Percentiles rank a stretch among this genome's conserved stretches.
Conservation (phyloP, 2,888 invertebrate genomes). For the Protodeltote pygarga region DNA sequence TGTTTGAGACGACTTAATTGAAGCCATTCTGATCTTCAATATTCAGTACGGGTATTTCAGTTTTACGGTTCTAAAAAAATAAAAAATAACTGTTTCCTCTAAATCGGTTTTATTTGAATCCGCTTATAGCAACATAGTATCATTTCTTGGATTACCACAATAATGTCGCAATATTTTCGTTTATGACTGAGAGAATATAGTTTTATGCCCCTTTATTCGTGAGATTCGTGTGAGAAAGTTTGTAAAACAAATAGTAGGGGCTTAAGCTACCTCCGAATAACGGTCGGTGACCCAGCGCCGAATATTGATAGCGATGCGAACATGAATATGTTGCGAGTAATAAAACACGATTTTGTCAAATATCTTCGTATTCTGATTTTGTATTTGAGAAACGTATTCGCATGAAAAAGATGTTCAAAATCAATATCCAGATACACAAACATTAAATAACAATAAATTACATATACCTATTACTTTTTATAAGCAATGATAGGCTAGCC, state of each 20-base stretch:
- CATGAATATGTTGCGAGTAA: slow-evolving; percentile 44
- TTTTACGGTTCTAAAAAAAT: slow-evolving; percentile 18
- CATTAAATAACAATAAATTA: too few relatives aligned
- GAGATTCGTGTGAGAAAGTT: slow-evolving; percentile 6
- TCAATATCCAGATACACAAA: background rate
- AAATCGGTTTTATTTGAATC: slow-evolving; percentile 17
- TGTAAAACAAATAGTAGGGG: slow-evolving; percentile 27
- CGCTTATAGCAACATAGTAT: slow-evolving; percentile 11
- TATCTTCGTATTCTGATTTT: slow-evolving; percentile 12
- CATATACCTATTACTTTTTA: too few relatives aligned
- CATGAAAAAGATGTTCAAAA: background rate
- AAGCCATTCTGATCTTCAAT: slow-evolving; percentile 9
- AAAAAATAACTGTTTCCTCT: slow-evolving; percentile 11
- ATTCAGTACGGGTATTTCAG: slow-evolving; percentile 7
- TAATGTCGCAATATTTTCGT: background rate
- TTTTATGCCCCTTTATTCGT: background rate
- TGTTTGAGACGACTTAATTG: slow-evolving; percentile 2
- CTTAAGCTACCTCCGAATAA: slow-evolving; percentile 42
- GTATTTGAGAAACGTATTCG: slow-evolving; percentile 1
- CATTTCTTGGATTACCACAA: slow-evolving; percentile 4
- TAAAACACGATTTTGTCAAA: slow-evolving; percentile 31
- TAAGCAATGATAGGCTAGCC: too few relatives aligned
- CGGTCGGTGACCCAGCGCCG: slow-evolving; percentile 50
- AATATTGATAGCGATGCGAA: slow-evolving; percentile 50
- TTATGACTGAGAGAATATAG: background rate